Conservation (phyloP, 2,113 vertebrate species). For the Galeopterus variegatus region DNA sequence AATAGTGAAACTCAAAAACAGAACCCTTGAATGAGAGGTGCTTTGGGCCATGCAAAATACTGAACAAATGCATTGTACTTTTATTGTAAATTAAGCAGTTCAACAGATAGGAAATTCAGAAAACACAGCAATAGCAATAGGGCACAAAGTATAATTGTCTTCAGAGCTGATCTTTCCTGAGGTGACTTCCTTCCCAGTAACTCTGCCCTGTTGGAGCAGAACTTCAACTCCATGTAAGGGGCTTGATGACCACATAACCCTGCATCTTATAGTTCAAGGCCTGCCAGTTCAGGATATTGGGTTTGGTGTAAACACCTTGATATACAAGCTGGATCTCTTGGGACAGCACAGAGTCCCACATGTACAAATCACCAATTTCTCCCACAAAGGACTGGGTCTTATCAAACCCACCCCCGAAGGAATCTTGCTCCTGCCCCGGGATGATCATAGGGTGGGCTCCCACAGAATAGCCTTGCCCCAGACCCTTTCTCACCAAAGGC, state of each 20-base stretch:
- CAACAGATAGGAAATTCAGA: neutral
- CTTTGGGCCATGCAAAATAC: neutral
- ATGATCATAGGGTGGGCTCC: neutral
- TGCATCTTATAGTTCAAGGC: constrained; percentile 69
- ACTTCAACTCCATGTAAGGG: neutral
- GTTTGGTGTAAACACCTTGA: constrained; percentile 42
- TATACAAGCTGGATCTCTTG: constrained; percentile 56
- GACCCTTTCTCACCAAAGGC: constrained; percentile 69
- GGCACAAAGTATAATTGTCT: neutral
- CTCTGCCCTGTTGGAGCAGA: neutral
- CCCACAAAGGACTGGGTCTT: constrained; percentile 71
- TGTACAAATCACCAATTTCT: constrained; percentile 65
- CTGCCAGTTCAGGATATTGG: constrained; percentile 32
- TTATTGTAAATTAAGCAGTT: constrained; percentile 19
- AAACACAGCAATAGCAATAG: neutral
- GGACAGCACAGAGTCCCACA: constrained; percentile 68
- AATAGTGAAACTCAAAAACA: neutral
- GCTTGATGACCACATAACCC: constrained; percentile 64
- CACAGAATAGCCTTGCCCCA: constrained; percentile 47
- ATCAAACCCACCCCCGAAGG: constrained; percentile 39
- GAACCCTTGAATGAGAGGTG: neutral
- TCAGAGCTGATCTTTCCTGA: neutral
- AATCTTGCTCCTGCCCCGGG: constrained; percentile 82
- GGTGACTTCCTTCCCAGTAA: neutral
- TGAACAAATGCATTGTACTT: constrained; percentile 14